A percentile compares a stretch with the other conserved stretches of the same genome.
Conservation (phyloP, 2,797 vertebrate genomes). For the Epinephelus coioides region DNA sequence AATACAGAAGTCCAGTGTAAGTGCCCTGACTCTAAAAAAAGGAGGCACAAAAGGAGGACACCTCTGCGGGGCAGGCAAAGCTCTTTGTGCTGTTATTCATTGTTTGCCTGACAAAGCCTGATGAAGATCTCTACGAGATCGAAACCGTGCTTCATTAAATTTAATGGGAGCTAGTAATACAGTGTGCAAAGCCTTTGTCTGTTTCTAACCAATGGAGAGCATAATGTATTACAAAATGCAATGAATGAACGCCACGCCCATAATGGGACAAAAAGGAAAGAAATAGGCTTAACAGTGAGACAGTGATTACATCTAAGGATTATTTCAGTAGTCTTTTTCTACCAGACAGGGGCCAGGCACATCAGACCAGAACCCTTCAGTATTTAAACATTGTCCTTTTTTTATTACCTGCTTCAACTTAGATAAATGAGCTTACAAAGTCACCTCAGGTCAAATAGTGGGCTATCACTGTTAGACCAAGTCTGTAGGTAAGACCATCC, state of each 20-base stretch:
- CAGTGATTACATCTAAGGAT: conserved; percentile 67
- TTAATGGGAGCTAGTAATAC: conserved; percentile 75
- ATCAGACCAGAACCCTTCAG: conserved; percentile 41
- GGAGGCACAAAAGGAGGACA: conserved; percentile 35
- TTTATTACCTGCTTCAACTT: conserved; percentile 54
- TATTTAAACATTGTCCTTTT: conserved; percentile 56
- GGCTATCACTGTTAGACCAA: conserved; percentile 26
- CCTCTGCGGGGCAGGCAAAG: conserved; percentile 25
- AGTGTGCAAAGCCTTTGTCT: conserved; percentile 68
- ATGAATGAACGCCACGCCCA: conserved; percentile 67
- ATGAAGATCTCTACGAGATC: conserved; percentile 58
- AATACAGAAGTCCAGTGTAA: conserved; percentile 10
- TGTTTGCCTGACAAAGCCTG: conserved; percentile 71
- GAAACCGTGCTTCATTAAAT: conserved; percentile 73
- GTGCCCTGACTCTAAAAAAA: conserved; percentile 31
- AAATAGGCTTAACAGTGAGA: conserved; percentile 55
- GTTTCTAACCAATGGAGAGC: conserved; percentile 61
- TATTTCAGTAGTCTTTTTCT: conserved; percentile 57
- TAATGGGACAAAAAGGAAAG: conserved; percentile 52
- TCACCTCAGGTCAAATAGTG: conserved; percentile 52
- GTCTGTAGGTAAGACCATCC: conserved; percentile 20
- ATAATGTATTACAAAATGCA: conserved; percentile 65
- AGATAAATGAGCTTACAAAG: conserved; percentile 63
- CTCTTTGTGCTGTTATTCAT: conserved; percentile 64
- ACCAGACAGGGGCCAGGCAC: conserved; percentile 10